These are phyloP conservation scores for Apogon talboti DNA, from an alignment of 2,797 vertebrate species.

Conservation along the genomic window DNA sequence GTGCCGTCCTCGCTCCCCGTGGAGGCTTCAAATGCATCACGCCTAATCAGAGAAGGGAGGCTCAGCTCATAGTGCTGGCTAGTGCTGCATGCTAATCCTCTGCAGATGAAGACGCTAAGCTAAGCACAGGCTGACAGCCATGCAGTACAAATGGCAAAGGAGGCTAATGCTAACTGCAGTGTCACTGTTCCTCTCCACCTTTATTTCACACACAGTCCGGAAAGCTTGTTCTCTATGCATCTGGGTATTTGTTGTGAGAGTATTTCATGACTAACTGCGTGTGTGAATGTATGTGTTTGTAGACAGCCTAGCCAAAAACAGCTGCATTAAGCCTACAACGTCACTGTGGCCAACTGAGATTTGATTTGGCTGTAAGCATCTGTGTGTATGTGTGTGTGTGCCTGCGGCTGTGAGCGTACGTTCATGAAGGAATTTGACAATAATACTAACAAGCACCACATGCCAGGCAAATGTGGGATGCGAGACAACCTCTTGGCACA, in stretches of 20 bases:
- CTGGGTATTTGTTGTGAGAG: constrained; percentile 34
- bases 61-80: constrained; percentile 52
- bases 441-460: constrained; percentile 53
- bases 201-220: constrained; percentile 14
- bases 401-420: not conserved
- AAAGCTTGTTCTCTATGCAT: constrained; percentile 17
- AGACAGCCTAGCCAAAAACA: constrained; percentile 39
- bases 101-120: constrained; percentile 77
- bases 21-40: constrained; percentile 74
- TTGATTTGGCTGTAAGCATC: constrained; percentile 59
- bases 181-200: constrained; percentile 34
- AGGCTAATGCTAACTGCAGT: constrained; percentile 71
- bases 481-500: constrained; percentile 29
- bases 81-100: constrained; percentile 75
- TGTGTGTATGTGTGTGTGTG: constrained; percentile 22
- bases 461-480: constrained; percentile 34
- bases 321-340: constrained; percentile 47
- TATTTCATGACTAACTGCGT: constrained; percentile 35
- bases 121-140: constrained; percentile 72
- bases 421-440: constrained; percentile 52
- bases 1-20: constrained; percentile 41
- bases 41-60: constrained; percentile 65
- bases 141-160: constrained; percentile 43
- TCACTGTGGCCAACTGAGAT: constrained; percentile 58
- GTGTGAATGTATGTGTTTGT: constrained; percentile 27